Evolutionary conservation across 2,113 vertebrate species (phyloP), one percentile per base, ranked within the genome.

Genomic region (Dinomys branickii): DNA sequence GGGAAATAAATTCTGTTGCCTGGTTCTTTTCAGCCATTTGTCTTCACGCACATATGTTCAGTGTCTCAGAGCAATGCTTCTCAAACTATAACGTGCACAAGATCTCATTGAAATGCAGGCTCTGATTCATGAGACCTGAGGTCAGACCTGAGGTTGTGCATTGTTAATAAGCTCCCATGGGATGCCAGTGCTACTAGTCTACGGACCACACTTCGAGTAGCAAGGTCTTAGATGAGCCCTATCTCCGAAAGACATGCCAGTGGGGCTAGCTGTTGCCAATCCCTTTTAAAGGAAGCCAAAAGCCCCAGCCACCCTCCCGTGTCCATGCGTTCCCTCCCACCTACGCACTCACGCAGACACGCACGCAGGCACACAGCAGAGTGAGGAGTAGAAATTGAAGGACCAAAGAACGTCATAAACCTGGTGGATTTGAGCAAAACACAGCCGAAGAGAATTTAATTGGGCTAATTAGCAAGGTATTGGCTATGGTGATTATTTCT

Each of bases 401-500:
- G 86, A 95, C 95, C 96, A 90, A 35, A 59, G 89, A 97, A 88
- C 92, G 87, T 97, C 96, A 97, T 96, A 96, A 97, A 98, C 98
- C 98, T 98, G 96, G 90, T 96, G 92, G 96, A 96, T 98, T 89
- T 98, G 96, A 98, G 98, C 96, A 98, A 97, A 98, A 97, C 91
- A 94, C 98, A 96, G 81, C 94, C 97, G 97, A 96, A 95, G 91
- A 97, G 97, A 97, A 96, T 91, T 95, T 96, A 97, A 95, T 96
- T 93, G 69, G 0, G 83, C 97, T 98, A 97, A 98, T 98, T 97
- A 97, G 85, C 96, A 88, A 87, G 95, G 81, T 97, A 86, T 89
- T 97, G 94, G 97, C 96, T 97, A 97, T 94, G 59, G 93, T 96
- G 95, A 97, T 98, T 98, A 97, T 98, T 98, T 98, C 98, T 98